Evolutionary conservation across 2,888 invertebrate genomes (phyloP).

Genomic region (Latheticus oryzae): DNA sequence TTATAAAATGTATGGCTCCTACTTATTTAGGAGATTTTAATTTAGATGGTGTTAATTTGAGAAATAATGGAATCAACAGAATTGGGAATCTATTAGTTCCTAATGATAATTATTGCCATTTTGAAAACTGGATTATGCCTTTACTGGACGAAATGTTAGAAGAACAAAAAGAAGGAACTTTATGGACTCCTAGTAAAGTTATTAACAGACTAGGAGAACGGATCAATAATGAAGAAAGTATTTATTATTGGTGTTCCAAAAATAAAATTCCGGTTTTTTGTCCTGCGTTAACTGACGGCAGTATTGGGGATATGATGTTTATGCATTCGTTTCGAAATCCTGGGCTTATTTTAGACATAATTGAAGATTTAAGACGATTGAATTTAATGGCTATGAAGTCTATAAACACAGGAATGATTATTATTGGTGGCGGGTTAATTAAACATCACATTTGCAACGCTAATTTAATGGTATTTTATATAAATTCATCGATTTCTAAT

Average conservation of each 20-base stretch:
- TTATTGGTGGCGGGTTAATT: constrained; percentile 95
- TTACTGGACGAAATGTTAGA: constrained; percentile 88
- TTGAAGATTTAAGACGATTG: constrained; percentile 88
- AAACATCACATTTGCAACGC: constrained; percentile 99
- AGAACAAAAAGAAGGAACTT: constrained; percentile 81
- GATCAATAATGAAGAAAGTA: constrained; percentile 90
- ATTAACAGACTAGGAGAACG: constrained; percentile 87
- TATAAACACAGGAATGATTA: constrained; percentile 93
- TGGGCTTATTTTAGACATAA: constrained; percentile 92
- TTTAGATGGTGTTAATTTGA: constrained; percentile 80
- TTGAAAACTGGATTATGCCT: constrained; percentile 98
- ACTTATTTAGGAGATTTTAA: constrained; percentile 94
- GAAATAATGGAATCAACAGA: constrained; percentile 87
- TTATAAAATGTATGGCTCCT: constrained; percentile 97
- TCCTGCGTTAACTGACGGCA: constrained; percentile 98
- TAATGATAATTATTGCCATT: constrained; percentile 97
- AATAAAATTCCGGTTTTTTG: constrained; percentile 98
- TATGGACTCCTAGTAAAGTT: constrained; percentile 95
- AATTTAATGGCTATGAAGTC: constrained; percentile 96
- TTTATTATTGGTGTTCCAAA: constrained; percentile 97
- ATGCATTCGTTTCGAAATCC: constrained; percentile 96
- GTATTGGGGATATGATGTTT: constrained; percentile 98
- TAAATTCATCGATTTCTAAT: not conserved
- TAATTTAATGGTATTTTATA: constrained; percentile 88
- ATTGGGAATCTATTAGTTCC: constrained; percentile 95